A percentile compares a stretch with the other conserved stretches of the same genome.
Conservation (phyloP, 2,113 vertebrate genomes). For the Pelusios castaneus region DNA sequence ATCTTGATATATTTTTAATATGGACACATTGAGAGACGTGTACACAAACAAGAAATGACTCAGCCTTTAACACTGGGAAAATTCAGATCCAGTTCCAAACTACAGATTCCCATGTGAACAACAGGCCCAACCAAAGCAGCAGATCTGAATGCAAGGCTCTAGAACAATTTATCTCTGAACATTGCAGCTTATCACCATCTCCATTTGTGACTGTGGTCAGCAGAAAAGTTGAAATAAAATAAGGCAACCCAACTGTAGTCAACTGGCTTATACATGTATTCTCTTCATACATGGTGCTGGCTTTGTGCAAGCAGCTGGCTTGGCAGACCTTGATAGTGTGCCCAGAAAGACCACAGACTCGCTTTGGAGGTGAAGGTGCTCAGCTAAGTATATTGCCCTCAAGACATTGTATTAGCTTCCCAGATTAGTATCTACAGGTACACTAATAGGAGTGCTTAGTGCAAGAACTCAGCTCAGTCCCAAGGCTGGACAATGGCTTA, state of each 20-base stretch:
- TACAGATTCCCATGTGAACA: fast-evolving
- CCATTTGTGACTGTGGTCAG: not conserved
- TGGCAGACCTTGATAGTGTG: not conserved
- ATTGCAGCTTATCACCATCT: not conserved
- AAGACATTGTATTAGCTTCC: not conserved
- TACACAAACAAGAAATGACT: not conserved
- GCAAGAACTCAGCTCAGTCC: not conserved
- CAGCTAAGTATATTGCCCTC: not conserved
- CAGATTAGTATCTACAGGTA: not conserved
- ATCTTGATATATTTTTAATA: fast-evolving
- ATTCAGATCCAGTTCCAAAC: fast-evolving
- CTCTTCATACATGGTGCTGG: not conserved
- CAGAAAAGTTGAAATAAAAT: not conserved
- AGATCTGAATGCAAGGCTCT: not conserved
- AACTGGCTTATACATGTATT: not conserved
- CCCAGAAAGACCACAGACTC: not conserved
- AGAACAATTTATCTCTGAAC: not conserved
- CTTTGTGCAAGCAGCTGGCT: not conserved
- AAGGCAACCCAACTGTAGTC: not conserved
- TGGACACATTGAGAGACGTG: not conserved
- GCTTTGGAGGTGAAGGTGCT: not conserved
- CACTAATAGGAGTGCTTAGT: not conserved
- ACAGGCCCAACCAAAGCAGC: not conserved
- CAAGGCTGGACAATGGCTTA: not conserved
- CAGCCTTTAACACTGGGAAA: not conserved